Conservation (phyloP, 2,113 vertebrate species). For the Paralichthys olivaceus region DNA sequence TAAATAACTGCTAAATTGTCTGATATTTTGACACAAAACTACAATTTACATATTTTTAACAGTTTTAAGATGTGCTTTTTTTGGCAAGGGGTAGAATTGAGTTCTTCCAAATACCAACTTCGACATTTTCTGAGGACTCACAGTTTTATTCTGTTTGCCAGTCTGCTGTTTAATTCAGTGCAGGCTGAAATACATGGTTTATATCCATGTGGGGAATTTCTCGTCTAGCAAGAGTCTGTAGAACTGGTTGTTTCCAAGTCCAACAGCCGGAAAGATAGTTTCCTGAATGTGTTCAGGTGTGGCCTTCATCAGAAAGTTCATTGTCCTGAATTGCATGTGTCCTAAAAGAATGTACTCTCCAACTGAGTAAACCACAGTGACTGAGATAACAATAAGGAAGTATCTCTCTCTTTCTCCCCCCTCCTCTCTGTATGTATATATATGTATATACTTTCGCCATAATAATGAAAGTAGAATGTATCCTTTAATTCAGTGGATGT, state of each 20-base stretch:
- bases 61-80: slow-evolving; percentile 3
- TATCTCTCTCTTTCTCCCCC: slow-evolving; percentile 17
- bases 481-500: background rate
- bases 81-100: background rate
- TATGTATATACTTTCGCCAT: no score
- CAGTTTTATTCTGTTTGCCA: background rate
- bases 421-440: no score
- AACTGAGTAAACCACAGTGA: slow-evolving; percentile 27
- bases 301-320: slow-evolving; percentile 64
- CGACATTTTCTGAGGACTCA: slow-evolving; percentile 1
- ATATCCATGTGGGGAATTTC: slow-evolving; percentile 32
- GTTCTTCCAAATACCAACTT: slow-evolving; percentile 9
- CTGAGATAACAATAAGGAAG: slow-evolving; percentile 41
- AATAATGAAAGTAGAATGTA: slow-evolving; percentile 2
- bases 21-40: background rate
- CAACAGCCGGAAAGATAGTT: slow-evolving; percentile 66
- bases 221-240: slow-evolving; percentile 36
- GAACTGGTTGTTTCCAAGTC: slow-evolving; percentile 68
- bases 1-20: background rate
- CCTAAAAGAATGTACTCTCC: slow-evolving; percentile 35
- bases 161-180: background rate
- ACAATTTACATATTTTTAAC: background rate
- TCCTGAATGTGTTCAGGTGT: slow-evolving; percentile 75
- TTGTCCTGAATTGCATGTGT: slow-evolving; percentile 29
- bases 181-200: slow-evolving; percentile 1